A percentile compares a stretch with the other conserved stretches of the same genome.
Evolutionary conservation across 2,797 vertebrate genomes (phyloP).

Genomic region (Taenioides sp.): DNA sequence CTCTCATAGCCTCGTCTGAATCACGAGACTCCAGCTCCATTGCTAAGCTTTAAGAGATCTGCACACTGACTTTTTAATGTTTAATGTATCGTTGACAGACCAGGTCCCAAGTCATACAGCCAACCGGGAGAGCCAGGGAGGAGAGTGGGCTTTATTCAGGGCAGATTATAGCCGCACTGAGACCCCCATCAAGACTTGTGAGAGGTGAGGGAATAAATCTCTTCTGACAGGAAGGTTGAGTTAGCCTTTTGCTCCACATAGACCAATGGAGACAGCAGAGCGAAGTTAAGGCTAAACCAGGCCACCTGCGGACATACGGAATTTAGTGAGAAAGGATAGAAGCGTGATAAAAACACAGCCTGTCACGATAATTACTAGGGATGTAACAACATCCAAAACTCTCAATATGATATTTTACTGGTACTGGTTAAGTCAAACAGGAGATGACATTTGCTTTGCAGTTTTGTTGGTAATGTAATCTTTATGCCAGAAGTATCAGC

Average conservation of each 20-base stretch:
- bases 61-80: conserved; percentile 61
- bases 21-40: conserved; percentile 38
- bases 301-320: conserved; percentile 24
- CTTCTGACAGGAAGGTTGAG: conserved; percentile 55
- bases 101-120: conserved; percentile 35
- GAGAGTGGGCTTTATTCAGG: conserved; percentile 47
- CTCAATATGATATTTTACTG: too few relatives aligned
- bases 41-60: conserved; percentile 50
- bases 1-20: conserved; percentile 25
- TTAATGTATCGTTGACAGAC: conserved; percentile 64
- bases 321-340: conserved; percentile 15
- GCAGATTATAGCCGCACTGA: conserved; percentile 59
- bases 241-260: conserved; percentile 54
- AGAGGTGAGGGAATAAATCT: conserved; percentile 70
- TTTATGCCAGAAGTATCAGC: too few relatives aligned
- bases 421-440: too few relatives aligned
- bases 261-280: conserved; percentile 41
- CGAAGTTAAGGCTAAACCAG: conserved; percentile 36
- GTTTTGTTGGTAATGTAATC: too few relatives aligned
- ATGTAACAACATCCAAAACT: too few relatives aligned
- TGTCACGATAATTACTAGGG: too few relatives aligned
- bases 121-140: conserved; percentile 36
- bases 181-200: conserved; percentile 59
- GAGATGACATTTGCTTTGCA: too few relatives aligned
- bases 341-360: conserved; percentile 16